These are phyloP conservation scores for Lithophane leautieri DNA, from an alignment of 2,888 invertebrate species.

Conservation along the genomic window DNA sequence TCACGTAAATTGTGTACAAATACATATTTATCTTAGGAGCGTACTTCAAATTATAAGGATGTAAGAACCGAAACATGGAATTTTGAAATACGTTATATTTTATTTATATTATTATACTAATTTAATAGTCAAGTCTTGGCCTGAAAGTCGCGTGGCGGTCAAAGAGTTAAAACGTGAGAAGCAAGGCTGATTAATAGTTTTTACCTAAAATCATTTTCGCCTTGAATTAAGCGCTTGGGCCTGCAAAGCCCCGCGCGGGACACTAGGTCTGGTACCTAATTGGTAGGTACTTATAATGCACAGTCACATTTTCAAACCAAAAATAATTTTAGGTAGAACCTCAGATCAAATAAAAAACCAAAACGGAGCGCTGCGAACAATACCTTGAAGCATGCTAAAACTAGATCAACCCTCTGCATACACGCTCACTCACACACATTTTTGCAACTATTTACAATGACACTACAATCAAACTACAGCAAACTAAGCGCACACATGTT, in stretches of 20 bases:
- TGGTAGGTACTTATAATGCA: neutral
- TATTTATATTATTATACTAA: neutral
- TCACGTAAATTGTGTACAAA: neutral
- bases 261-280: too few species aligned
- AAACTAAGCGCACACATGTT: too few species aligned
- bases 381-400: too few species aligned
- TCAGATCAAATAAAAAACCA: too few species aligned
- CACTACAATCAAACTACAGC: too few species aligned
- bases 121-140: neutral
- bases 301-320: neutral
- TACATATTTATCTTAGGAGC: neutral
- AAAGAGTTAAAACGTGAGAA: slow-evolving; percentile 26
- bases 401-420: too few species aligned
- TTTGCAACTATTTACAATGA: too few species aligned
- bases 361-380: too few species aligned
- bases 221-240: neutral
- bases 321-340: neutral
- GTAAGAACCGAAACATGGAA: neutral
- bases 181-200: neutral
- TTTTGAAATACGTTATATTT: neutral
- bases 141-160: slow-evolving; percentile 22
- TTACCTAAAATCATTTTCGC: neutral
- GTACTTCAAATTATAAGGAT: neutral
- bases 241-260: neutral
- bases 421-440: too few species aligned